Conservation (phyloP, 1,140 invertebrate species). For the Ips nitidus region DNA sequence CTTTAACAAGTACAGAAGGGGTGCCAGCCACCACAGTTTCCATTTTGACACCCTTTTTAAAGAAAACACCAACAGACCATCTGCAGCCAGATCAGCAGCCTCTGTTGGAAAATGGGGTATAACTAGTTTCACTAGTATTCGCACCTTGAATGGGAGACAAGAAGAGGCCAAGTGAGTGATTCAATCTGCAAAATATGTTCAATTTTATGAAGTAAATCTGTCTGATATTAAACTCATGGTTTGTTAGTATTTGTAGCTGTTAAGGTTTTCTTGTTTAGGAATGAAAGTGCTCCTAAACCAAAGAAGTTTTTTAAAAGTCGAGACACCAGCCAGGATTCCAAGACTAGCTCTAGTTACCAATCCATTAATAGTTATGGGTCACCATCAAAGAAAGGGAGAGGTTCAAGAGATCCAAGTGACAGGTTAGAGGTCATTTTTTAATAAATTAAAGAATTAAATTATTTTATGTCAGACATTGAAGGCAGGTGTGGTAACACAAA, state of each 20-base stretch:
- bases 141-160: constrained; percentile 71
- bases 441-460: background rate
- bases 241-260: too few relatives aligned
- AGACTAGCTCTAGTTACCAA: constrained; percentile 40
- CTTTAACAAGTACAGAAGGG: constrained; percentile 61
- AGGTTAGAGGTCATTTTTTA: constrained; percentile 8
- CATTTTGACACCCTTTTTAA: constrained; percentile 78
- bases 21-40: constrained; percentile 61
- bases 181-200: background rate
- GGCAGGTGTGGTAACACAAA: too few relatives aligned
- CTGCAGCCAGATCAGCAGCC: constrained; percentile 83
- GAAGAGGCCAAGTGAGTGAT: constrained; percentile 24
- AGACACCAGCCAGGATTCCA: constrained; percentile 62
- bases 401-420: constrained; percentile 41
- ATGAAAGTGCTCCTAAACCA: constrained; percentile 60
- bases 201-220: constrained; percentile 11
- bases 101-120: constrained; percentile 92
- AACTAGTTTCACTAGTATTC: constrained; percentile 87
- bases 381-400: constrained; percentile 22
- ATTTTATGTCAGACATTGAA: too few relatives aligned
- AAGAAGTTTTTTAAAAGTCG: constrained; percentile 91
- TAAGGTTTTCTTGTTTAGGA: too few relatives aligned
- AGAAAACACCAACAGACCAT: constrained; percentile 85
- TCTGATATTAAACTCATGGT: background rate
- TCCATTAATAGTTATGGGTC: constrained; percentile 24